Evolutionary conservation across 2,888 invertebrate species (phyloP), one percentile per base, ranked within the genome.

Genomic region (Helleia helle): DNA sequence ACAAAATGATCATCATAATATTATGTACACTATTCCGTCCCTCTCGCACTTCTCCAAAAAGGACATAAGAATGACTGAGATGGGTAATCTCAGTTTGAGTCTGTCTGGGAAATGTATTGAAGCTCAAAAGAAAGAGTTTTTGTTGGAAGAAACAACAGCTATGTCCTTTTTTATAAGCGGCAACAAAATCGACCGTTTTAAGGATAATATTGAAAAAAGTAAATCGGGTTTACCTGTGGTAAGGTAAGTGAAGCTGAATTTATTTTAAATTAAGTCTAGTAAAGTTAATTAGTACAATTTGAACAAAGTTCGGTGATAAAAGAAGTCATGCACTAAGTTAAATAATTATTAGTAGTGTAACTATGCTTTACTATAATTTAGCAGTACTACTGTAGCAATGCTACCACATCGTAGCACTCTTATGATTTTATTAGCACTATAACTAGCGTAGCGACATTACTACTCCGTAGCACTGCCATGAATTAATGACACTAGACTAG

Each of bases 201-300:
- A 50, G 17, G 88, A 89, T 54, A 69, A 79, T 45, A 65, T 80
- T 8, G 80, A 84, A 38, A 88, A 88, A 52, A 86, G 87, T 44
- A 81, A 80, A 58, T 77, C 85, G 47, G 88, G 88, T 36, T 72
- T 86, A 50, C 87, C 89, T 14, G 69, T 77, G 48, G 63, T 88
- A 0, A 87, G 87, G 88, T 88, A 62, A 65, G 62, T 52, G 2
- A 26, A 15, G 7, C 12, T 2, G n/a, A 13, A n/a, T n/a, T n/a
- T n/a, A n/a, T n/a, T n/a, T n/a, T n/a, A n/a, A n/a, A n/a, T n/a
- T n/a, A n/a, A n/a, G n/a, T n/a, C n/a, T n/a, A n/a, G n/a, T n/a
- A n/a, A n/a, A n/a, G n/a, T n/a, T n/a, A n/a, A n/a, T n/a, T n/a
- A n/a, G n/a, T n/a, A n/a, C n/a, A n/a, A n/a, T n/a, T n/a, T n/a